A percentile compares a stretch with the other conserved stretches of the same genome.
These are phyloP conservation scores for Pantelozetes paolii DNA, from an alignment of 2,888 invertebrate species.

Conservation along the genomic window DNA sequence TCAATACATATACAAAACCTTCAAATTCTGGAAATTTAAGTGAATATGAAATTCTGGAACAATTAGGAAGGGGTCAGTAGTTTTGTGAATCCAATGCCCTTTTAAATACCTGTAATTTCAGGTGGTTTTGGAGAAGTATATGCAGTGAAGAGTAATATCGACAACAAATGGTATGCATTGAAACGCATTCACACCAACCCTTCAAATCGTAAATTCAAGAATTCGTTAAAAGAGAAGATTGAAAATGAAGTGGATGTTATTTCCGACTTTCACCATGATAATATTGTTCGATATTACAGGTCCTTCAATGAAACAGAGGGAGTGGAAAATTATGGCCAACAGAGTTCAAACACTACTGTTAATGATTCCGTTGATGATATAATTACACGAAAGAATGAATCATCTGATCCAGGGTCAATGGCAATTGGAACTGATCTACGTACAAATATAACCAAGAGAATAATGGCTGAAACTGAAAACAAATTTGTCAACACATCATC, in stretches of 20 bases:
- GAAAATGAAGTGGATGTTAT: slow-evolving; percentile 89
- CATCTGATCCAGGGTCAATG: slow-evolving; percentile 38
- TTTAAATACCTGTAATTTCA: slow-evolving; percentile 44
- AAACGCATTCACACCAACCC: slow-evolving; percentile 85
- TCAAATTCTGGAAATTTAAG: slow-evolving; percentile 53
- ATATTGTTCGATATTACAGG: slow-evolving; percentile 88
- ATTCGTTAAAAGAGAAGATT: slow-evolving; percentile 76
- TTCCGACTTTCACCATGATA: slow-evolving; percentile 90
- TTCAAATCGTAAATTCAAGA: no score
- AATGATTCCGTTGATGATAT: no score
- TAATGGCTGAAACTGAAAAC: no score
- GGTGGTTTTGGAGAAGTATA: slow-evolving; percentile 95
- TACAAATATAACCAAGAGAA: no score
- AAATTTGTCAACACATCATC: no score
- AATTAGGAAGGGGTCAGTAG: slow-evolving; percentile 19
- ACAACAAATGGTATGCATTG: slow-evolving; percentile 88
- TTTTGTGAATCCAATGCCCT: not conserved
- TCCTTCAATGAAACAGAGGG: slow-evolving; percentile 83
- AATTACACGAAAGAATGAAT: slow-evolving; percentile 51
- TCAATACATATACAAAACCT: slow-evolving; percentile 75
- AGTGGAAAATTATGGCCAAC: not conserved
- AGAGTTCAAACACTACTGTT: slow-evolving; percentile 25
- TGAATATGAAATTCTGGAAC: slow-evolving; percentile 18
- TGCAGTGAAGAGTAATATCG: slow-evolving; percentile 87
- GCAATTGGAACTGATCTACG: no score